These are phyloP conservation scores for Pterocles orientalis DNA, from an alignment of 2,113 vertebrate species.

Conservation along the genomic window DNA sequence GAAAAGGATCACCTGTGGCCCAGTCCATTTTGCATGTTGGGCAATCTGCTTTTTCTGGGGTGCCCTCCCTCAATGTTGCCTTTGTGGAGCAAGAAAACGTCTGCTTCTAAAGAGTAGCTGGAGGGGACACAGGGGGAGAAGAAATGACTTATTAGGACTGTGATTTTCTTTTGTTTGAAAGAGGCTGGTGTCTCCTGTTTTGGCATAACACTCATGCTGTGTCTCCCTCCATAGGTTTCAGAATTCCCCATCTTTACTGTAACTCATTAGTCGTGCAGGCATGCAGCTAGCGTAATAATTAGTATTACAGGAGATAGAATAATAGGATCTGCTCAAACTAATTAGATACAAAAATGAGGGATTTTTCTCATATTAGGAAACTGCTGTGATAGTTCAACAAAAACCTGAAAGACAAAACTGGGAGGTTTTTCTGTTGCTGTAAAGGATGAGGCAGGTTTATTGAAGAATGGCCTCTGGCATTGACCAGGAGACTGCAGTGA, in stretches of 20 bases:
- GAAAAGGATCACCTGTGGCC: neutral
- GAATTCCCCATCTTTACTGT: constrained; percentile 30
- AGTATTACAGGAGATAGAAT: constrained; percentile 50
- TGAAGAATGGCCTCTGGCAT: neutral
- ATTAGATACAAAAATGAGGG: constrained; percentile 49
- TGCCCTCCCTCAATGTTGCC: neutral
- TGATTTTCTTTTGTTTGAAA: neutral
- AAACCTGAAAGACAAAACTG: neutral
- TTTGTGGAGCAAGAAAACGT: neutral
- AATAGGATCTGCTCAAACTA: constrained; percentile 51
- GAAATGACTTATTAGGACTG: neutral
- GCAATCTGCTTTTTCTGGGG: neutral
- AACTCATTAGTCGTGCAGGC: constrained; percentile 64
- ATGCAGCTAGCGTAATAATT: constrained; percentile 64
- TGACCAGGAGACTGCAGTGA: neutral
- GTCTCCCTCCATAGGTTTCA: constrained; percentile 56
- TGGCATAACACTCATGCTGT: neutral
- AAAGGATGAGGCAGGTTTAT: neutral
- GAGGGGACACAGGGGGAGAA: neutral
- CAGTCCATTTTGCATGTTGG: neutral
- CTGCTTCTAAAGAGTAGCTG: neutral
- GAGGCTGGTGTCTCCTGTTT: neutral
- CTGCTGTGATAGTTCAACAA: constrained; percentile 29
- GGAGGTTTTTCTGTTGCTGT: neutral
- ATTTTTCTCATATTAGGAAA: constrained; percentile 54